Percentiles rank a stretch among this genome's conserved stretches.
Conservation (phyloP, 1,140 invertebrate genomes). For the Apis dorsata region DNA sequence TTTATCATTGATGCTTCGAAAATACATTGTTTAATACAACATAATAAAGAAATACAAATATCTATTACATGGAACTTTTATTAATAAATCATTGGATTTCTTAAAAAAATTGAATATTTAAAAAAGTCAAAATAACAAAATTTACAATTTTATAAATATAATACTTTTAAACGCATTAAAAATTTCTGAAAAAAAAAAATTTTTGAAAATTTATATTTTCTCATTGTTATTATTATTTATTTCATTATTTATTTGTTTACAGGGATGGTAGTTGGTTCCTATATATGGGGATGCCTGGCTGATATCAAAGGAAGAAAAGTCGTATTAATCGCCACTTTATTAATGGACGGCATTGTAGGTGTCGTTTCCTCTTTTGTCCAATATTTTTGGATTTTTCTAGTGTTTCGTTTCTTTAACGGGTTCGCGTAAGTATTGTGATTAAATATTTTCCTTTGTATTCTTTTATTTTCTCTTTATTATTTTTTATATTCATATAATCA, state of each 20-base stretch:
- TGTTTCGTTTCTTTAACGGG: slow-evolving; percentile 90
- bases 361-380: slow-evolving; percentile 88
- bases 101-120: not conserved
- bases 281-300: slow-evolving; percentile 93
- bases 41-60: not conserved
- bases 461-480: too few species aligned
- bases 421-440: slow-evolving; percentile 86
- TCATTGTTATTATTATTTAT: too few species aligned
- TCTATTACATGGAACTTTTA: not conserved
- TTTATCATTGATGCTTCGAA: not conserved
- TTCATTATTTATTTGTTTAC: slow-evolving; percentile 37
- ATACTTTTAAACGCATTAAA: too few species aligned
- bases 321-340: slow-evolving; percentile 87
- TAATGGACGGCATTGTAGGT: slow-evolving; percentile 88
- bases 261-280: slow-evolving; percentile 95
- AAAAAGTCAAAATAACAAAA: not conserved
- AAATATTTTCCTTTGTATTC: not conserved
- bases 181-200: too few species aligned
- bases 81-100: not conserved
- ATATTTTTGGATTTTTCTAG: slow-evolving; percentile 87
- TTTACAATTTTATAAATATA: not conserved
- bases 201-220: too few species aligned
- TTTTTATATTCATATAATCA: too few species aligned
- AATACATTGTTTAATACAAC: not conserved
- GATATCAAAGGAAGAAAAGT: slow-evolving; percentile 89